A percentile compares a stretch with the other conserved stretches of the same genome.
phyloP scores from a whole-genome alignment of 2,113 vertebrate genomes.

The Bombycilla garrulus region DNA sequence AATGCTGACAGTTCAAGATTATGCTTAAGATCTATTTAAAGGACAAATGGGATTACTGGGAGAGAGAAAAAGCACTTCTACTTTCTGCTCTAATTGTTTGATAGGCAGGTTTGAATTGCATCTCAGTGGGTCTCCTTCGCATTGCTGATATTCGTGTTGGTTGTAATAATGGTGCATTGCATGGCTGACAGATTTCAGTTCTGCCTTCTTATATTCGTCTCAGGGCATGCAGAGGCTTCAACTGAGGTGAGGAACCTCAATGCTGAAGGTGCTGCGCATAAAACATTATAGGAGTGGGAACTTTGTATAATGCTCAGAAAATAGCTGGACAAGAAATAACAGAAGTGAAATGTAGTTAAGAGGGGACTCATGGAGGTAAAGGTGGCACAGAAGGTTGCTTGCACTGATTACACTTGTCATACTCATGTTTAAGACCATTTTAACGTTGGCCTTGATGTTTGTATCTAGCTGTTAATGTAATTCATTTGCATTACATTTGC shows the following conservation, averaged over 20 bases:
- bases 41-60: constrained; percentile 29
- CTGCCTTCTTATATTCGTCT: not conserved
- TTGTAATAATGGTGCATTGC: not conserved
- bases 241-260: not conserved
- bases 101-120: not conserved
- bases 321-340: not conserved
- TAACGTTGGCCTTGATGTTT: not conserved
- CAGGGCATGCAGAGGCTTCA: not conserved
- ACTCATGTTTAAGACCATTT: not conserved
- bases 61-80: not conserved
- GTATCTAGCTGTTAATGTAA: not conserved
- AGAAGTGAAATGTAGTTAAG: not conserved
- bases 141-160: not conserved
- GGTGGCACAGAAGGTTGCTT: not conserved
- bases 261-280: not conserved
- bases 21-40: constrained; percentile 15
- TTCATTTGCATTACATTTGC: not conserved
- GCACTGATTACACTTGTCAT: not conserved
- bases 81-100: not conserved
- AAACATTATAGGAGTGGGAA: not conserved
- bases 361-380: not conserved
- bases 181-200: not conserved
- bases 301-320: not conserved
- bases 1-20: constrained; percentile 52
- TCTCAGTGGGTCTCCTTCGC: not conserved